Percentiles rank a stretch among this genome's conserved stretches.
Conservation (phyloP, 2,888 invertebrate species). For the Polydrusus pterygomalis region DNA sequence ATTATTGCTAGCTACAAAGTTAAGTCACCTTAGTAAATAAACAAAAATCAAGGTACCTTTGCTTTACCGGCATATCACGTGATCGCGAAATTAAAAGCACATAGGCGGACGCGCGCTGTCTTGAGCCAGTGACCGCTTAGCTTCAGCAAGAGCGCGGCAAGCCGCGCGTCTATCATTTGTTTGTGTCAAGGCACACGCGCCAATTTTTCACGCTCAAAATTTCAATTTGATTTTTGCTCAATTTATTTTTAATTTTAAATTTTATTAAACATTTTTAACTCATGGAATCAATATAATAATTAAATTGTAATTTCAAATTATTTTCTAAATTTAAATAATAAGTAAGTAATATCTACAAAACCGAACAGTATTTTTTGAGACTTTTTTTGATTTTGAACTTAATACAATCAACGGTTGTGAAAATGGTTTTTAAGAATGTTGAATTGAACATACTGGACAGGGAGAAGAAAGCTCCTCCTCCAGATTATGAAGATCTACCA, state of each 20-base stretch:
- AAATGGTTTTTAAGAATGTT: slow-evolving; percentile 43
- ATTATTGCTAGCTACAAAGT: slow-evolving; percentile 9
- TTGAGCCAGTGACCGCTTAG: slow-evolving; percentile 39
- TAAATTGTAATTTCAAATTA: no score
- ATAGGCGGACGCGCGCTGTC: slow-evolving; percentile 30
- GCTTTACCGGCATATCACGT: slow-evolving; percentile 31
- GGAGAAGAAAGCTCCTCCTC: slow-evolving; percentile 21
- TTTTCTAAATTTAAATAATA: no score
- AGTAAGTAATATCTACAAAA: background rate
- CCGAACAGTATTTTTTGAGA: background rate
- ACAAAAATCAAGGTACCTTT: slow-evolving; percentile 30
- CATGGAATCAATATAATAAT: background rate
- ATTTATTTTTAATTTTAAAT: background rate
- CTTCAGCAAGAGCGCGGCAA: slow-evolving; percentile 29
- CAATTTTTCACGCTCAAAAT: background rate
- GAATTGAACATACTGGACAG: slow-evolving; percentile 32
- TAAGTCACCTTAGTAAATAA: slow-evolving; percentile 31
- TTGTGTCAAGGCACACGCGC: slow-evolving; percentile 19
- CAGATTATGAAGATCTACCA: slow-evolving; percentile 15
- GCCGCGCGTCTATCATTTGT: slow-evolving; percentile 16
- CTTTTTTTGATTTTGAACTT: background rate
- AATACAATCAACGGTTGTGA: background rate
- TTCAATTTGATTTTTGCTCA: background rate
- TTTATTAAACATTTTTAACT: background rate
- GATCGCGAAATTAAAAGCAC: slow-evolving; percentile 41